These are phyloP conservation scores for Pithys albifrons DNA, from an alignment of 2,113 vertebrate species.

Conservation along the genomic window DNA sequence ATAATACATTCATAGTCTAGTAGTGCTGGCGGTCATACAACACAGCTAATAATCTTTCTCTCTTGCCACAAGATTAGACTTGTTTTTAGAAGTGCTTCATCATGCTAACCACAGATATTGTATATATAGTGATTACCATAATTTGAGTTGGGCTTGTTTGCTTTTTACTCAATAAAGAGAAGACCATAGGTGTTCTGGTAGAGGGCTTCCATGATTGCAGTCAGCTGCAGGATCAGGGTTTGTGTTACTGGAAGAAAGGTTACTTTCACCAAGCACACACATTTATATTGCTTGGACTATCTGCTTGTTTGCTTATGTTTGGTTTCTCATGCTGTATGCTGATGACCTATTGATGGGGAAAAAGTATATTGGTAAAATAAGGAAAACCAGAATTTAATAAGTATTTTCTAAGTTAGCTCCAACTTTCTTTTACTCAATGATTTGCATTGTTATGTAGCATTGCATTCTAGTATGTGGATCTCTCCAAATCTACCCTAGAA, in stretches of 20 bases:
- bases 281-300: not conserved
- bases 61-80: not conserved
- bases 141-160: not conserved
- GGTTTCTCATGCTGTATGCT: not conserved
- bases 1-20: not conserved
- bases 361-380: not conserved
- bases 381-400: not conserved
- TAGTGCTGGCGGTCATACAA: not conserved
- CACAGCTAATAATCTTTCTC: not conserved
- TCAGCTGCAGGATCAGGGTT: not conserved
- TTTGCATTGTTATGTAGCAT: not conserved
- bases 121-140: not conserved
- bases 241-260: not conserved
- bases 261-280: not conserved
- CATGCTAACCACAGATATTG: accelerated
- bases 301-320: not conserved
- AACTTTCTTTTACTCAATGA: not conserved
- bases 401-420: not conserved
- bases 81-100: not conserved
- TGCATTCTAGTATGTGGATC: not conserved
- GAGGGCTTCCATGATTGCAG: not conserved
- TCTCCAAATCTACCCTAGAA: not conserved
- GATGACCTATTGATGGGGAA: not conserved
- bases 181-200: not conserved
- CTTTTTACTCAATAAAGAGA: not conserved